Base-by-base conservation (phyloP, 2,797 vertebrate species). In the Pogoniulus pusillus region DNA sequence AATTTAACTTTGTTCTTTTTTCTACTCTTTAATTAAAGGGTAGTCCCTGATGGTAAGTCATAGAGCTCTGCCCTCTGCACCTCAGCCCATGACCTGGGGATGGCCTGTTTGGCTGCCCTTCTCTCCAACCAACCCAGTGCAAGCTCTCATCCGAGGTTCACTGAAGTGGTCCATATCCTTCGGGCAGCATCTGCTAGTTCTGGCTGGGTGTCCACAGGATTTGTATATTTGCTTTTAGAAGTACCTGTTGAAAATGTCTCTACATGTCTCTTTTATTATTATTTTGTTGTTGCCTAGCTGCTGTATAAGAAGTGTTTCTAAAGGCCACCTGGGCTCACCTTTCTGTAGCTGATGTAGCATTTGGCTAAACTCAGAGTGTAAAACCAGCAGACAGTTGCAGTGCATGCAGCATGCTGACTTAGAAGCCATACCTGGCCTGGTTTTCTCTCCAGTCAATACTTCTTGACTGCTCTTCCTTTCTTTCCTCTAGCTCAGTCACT, bases 11-110 rank as follows among this genome's bases (percentile, higher is more conserved):
- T 99, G 98, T 99, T 99, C 98, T 99, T 99, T 99, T 99, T 99
- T 99, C 99, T 99, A 99, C 99, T 99, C 99, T 99, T 99, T 99
- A 98, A 99, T 99, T 99, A 99, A 99, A 99, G 99, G 99, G 99
- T 99, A 99, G 99, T 99, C 99, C 98, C 97, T 99, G 99, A 99
- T 99, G 99, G 99, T 99, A 99, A 99, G 99, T 99, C 99, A 99
- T 99, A 99, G 99, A 99, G 98, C 99, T 99, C 99, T 99, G 98
- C 99, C 98, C 98, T 99, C 99, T 99, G 98, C 99, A 99, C 98
- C 98, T 99, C 99, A 99, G 98, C 98, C 98, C 99, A 99, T 99
- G 99, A 99, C 98, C 98, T 98, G 98, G 98, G 99, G 99, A 99
- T 99, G 99, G 98, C 99, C 98, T 98, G 98, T 98, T 99, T 99